Evolutionary conservation across 1,140 invertebrate genomes (phyloP).

Genomic region (Macrosteles quadrilineatus): DNA sequence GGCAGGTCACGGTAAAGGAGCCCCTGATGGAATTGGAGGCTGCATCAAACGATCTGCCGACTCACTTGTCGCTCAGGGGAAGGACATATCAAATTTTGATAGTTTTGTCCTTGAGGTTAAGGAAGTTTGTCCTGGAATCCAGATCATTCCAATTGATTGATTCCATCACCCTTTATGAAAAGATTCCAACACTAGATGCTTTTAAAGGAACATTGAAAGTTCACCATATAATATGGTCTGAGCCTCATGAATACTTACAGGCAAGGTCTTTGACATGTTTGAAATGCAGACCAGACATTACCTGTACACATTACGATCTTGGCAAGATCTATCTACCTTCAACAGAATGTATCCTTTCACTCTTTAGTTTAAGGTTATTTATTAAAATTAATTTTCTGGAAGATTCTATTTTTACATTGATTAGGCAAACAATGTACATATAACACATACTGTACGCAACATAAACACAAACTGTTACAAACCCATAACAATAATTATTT

Average conservation of each 20-base stretch:
- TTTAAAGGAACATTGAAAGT: background rate
- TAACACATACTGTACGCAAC: too few relatives aligned
- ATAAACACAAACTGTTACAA: too few relatives aligned
- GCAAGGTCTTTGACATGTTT: background rate
- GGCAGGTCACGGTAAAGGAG: conserved; percentile 52
- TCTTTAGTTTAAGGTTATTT: too few relatives aligned
- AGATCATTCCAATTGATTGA: background rate
- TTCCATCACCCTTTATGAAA: background rate
- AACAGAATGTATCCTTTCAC: background rate
- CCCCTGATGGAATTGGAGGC: conserved; percentile 51
- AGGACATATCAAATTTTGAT: conserved; percentile 45
- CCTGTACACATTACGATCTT: background rate
- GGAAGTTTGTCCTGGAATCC: background rate
- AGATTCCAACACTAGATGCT: background rate
- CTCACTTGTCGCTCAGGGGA: conserved; percentile 43
- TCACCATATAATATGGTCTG: background rate
- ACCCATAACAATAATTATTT: too few relatives aligned
- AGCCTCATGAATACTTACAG: background rate
- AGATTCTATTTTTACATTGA: too few relatives aligned
- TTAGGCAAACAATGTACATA: too few relatives aligned
- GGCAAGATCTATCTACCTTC: background rate
- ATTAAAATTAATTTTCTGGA: too few relatives aligned
- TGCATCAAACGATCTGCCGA: conserved; percentile 49
- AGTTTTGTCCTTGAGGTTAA: background rate
- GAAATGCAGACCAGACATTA: background rate